Evolutionary conservation across 2,797 vertebrate species (phyloP), one percentile per base, ranked within the genome.

Genomic region (Uromys caudimaculatus): DNA sequence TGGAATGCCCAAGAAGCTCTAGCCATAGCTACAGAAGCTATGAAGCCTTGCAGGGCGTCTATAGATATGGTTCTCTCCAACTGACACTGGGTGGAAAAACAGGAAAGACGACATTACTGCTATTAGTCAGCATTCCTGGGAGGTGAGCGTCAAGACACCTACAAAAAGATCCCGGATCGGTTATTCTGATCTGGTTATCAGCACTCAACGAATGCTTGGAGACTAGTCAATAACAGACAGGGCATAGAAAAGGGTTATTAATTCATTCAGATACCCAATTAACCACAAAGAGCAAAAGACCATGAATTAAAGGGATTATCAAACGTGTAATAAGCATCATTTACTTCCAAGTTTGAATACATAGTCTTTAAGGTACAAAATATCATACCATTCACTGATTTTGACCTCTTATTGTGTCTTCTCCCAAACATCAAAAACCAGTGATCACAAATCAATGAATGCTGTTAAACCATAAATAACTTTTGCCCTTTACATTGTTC

Each of bases 401-500:
- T 56, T 62, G 12, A 67, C 32, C 47, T 19, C 87, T 12, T 82
- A 58, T 38, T 54, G 92, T 94, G 44, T 93, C 62, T 93, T 91
- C 38, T 84, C 69, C 16, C 50, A 95, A 90, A 86, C 86, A 44
- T 35, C 52, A 96, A 78, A 75, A 91, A 76, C 90, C 27, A 79
- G 64, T 88, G n/a, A 76, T n/a, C 38, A 95, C 69, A 69, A 92
- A 77, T 93, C 23, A 67, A 77, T 90, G 41, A 84, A n/a, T 29
- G 13, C 17, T 93, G 2, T 47, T 87, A 92, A 89, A 81, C 16
- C 44, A 93, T 32, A 5, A 86, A n/a, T 82, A 94, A 82, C 16
- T 73, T 64, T 56, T 95, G 52, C 54, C 67, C 69, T 92, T 91
- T 87, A 90, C 93, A 84, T 90, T 95, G 67, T 60, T n/a, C 69